These are phyloP conservation scores for Battus philenor DNA, from an alignment of 1,140 invertebrate genomes.

Conservation along the genomic window DNA sequence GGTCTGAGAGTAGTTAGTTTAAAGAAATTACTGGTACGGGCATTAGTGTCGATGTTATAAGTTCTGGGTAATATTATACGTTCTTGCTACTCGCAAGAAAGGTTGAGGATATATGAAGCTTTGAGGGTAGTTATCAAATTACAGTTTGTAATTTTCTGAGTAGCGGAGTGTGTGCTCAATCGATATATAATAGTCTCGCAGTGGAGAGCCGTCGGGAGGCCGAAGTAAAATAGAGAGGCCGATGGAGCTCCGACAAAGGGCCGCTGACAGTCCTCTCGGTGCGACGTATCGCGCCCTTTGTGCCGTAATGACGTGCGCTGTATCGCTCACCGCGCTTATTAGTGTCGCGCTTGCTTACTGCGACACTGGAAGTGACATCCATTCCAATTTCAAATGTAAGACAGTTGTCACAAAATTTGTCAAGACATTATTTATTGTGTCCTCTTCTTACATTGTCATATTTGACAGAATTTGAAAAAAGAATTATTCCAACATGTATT, in stretches of 20 bases:
- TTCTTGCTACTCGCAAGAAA: too few species aligned
- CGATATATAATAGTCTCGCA: constrained; percentile 13
- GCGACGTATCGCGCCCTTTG: constrained; percentile 30
- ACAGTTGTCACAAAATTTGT: too few species aligned
- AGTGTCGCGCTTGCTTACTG: constrained; percentile 21
- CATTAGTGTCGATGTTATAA: not conserved
- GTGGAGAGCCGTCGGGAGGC: constrained; percentile 10
- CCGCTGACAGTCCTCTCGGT: constrained; percentile 15
- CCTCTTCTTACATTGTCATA: too few species aligned
- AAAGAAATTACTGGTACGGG: not conserved
- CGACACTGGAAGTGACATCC: constrained; percentile 32
- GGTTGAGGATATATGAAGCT: too few species aligned
- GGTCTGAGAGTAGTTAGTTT: not conserved
- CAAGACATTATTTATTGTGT: too few species aligned
- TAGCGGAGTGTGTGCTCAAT: constrained; percentile 4
- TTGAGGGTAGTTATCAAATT: too few species aligned
- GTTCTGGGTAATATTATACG: not conserved
- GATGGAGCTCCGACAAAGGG: constrained; percentile 32
- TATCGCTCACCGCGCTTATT: constrained; percentile 50
- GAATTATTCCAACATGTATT: too few species aligned
- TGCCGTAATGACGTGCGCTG: constrained; percentile 51
- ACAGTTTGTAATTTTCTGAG: not conserved
- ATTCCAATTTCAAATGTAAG: too few species aligned
- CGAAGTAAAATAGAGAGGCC: constrained; percentile 23
- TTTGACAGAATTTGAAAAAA: too few species aligned